Percentiles rank a stretch among this genome's conserved stretches.
These are phyloP conservation scores for Lamellibrachia satsuma DNA, from an alignment of 2,888 invertebrate species.

Conservation along the genomic window DNA sequence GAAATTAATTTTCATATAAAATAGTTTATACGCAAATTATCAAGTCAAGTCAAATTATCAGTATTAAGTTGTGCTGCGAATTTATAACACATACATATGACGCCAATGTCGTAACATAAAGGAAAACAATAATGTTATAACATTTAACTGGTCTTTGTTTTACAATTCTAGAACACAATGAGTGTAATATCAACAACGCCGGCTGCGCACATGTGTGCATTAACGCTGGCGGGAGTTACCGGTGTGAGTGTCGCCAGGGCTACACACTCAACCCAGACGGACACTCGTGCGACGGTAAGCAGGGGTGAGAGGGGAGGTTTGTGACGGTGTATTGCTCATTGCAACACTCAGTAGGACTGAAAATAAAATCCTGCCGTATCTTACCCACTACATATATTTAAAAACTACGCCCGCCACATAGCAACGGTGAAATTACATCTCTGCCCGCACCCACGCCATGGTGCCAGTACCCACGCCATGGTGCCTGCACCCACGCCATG, in stretches of 20 bases:
- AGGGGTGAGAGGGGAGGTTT: neutral
- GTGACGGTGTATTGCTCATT: neutral
- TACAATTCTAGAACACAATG: constrained; percentile 20
- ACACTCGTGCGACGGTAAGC: constrained; percentile 29
- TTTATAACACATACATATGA: no score
- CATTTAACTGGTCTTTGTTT: neutral
- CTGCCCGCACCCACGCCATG: no score
- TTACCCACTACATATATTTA: neutral
- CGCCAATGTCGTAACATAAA: no score
- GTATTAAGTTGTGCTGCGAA: no score
- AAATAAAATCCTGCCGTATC: neutral
- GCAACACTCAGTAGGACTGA: neutral
- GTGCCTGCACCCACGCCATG: no score
- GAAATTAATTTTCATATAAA: no score
- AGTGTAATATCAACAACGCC: constrained; percentile 24
- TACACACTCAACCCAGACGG: constrained; percentile 30
- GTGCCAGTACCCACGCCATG: no score
- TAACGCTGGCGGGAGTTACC: neutral
- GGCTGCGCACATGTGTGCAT: neutral
- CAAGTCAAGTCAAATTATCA: no score
- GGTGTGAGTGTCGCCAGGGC: constrained; percentile 29
- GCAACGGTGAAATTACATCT: no score
- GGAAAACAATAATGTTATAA: no score
- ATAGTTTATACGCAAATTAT: no score
- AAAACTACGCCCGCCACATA: no score